Conservation (phyloP, 2,888 invertebrate species). For the Lacanobia wlatinum region DNA sequence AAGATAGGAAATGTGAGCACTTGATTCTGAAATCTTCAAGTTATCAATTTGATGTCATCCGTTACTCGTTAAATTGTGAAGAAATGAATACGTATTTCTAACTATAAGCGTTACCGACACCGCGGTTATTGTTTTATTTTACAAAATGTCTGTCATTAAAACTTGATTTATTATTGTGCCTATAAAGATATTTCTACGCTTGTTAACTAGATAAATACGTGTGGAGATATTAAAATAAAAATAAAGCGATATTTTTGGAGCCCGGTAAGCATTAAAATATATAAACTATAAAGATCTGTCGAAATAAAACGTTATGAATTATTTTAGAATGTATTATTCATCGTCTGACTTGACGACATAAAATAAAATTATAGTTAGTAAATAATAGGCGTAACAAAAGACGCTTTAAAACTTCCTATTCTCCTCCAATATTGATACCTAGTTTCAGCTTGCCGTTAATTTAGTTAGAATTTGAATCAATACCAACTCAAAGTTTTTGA, state of each 20-base stretch:
- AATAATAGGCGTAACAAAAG: not conserved
- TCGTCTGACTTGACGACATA: slow-evolving; percentile 17
- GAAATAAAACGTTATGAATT: slow-evolving; percentile 43
- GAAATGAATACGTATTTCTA: slow-evolving; percentile 62
- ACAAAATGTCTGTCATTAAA: slow-evolving; percentile 50
- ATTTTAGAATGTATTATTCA: slow-evolving; percentile 38
- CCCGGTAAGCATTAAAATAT: slow-evolving; percentile 15
- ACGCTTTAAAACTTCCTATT: too few species aligned
- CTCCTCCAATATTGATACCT: too few species aligned
- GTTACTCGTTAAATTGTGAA: slow-evolving; percentile 56
- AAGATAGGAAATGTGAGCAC: slow-evolving; percentile 35
- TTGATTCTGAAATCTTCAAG: slow-evolving; percentile 38
- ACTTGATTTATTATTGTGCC: slow-evolving; percentile 64
- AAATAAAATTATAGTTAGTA: not conserved
- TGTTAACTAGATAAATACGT: slow-evolving; percentile 26
- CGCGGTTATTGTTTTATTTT: slow-evolving; percentile 46
- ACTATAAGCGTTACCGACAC: slow-evolving; percentile 57
- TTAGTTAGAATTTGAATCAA: not conserved
- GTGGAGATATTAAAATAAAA: slow-evolving; percentile 36
- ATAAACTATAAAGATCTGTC: slow-evolving; percentile 39
- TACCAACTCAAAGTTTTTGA: not conserved
- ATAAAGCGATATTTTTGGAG: slow-evolving; percentile 44
- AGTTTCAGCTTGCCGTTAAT: not conserved
- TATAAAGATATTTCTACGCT: slow-evolving; percentile 33
- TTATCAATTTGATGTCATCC: slow-evolving; percentile 60